Percentiles rank a stretch among this genome's conserved stretches.
Evolutionary conservation across 2,797 vertebrate genomes (phyloP).

Genomic region (Dallia pectoralis): DNA sequence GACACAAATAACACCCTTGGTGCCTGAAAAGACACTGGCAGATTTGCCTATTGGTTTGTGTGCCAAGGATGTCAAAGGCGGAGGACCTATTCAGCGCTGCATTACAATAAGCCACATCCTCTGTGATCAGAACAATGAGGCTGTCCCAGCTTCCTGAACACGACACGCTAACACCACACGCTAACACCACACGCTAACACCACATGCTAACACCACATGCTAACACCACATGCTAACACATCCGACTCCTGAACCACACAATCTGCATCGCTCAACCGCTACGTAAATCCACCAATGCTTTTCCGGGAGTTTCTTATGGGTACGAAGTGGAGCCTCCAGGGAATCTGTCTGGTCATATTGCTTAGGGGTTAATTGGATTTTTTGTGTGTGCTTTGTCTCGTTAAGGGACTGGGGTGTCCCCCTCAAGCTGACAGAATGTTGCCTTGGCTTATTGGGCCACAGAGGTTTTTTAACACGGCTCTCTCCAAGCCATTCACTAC

Average conservation of each 20-base stretch:
- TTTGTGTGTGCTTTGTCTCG: constrained; percentile 47
- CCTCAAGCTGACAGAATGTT: constrained; percentile 25
- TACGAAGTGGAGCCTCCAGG: constrained; percentile 41
- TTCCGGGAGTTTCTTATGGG: neutral
- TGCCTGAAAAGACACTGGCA: constrained; percentile 34
- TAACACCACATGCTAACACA: constrained; percentile 30
- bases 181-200: too few relatives aligned
- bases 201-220: too few relatives aligned
- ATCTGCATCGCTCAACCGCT: constrained; percentile 11
- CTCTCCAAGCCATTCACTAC: constrained; percentile 72
- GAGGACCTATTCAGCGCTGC: constrained; percentile 33
- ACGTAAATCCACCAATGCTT: constrained; percentile 13
- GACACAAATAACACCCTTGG: constrained; percentile 67
- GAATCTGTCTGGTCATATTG: constrained; percentile 52
- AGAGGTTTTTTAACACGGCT: constrained; percentile 73
- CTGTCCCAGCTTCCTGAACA: constrained; percentile 48
- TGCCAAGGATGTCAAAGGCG: constrained; percentile 15
- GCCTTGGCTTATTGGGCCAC: neutral
- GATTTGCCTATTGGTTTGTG: constrained; percentile 67
- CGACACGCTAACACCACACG: too few relatives aligned
- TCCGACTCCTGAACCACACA: constrained; percentile 1
- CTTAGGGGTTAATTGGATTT: constrained; percentile 53
- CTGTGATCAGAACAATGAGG: constrained; percentile 58
- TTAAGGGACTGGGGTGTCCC: constrained; percentile 42
- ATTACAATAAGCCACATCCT: constrained; percentile 71